These are phyloP conservation scores for Andrena praecox DNA, from an alignment of 2,888 invertebrate genomes.

Conservation along the genomic window DNA sequence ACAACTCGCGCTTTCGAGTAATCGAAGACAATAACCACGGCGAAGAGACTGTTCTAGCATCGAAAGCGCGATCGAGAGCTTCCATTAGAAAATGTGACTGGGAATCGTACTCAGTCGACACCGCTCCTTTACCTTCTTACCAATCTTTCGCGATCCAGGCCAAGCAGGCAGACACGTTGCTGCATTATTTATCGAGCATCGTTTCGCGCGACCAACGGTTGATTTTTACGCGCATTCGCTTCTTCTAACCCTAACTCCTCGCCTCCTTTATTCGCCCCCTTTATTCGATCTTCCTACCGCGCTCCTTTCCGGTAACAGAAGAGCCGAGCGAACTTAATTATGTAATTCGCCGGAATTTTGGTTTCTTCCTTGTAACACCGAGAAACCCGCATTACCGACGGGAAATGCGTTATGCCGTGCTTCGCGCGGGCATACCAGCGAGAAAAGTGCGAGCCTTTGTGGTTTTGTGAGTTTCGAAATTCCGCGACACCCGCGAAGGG, in stretches of 20 bases:
- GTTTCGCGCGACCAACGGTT: constrained; percentile 18
- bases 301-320: not conserved
- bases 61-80: constrained; percentile 62
- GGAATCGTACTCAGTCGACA: constrained; percentile 25
- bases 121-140: not conserved
- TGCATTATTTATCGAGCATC: constrained; percentile 38
- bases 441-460: too few relatives aligned
- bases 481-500: too few relatives aligned
- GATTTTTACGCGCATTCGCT: constrained; percentile 24
- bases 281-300: not conserved
- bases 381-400: too few relatives aligned
- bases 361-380: too few relatives aligned
- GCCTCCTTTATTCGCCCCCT: not conserved
- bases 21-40: constrained; percentile 66
- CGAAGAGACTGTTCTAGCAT: constrained; percentile 40
- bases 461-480: too few relatives aligned
- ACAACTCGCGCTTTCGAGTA: constrained; percentile 49
- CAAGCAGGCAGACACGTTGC: constrained; percentile 9
- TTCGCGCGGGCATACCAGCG: too few relatives aligned
- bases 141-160: constrained; percentile 50
- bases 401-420: too few relatives aligned
- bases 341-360: too few relatives aligned
- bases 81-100: constrained; percentile 54
- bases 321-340: too few relatives aligned
- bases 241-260: not conserved